phyloP scores from a whole-genome alignment of 2,888 invertebrate genomes.

The Drosophila macrospina region DNA sequence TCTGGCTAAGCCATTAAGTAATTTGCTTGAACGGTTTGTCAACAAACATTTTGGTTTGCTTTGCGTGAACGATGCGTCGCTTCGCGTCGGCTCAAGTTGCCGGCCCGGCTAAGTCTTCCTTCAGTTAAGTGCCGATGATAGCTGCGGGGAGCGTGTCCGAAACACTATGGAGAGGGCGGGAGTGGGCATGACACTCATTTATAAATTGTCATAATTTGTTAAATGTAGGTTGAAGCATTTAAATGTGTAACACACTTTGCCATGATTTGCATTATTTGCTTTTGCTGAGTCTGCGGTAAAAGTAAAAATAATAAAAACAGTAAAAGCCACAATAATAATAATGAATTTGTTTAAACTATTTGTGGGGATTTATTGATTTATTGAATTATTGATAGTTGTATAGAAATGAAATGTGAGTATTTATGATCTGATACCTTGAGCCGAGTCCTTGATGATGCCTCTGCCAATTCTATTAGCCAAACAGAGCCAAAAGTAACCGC shows the following conservation, averaged over 20 bases:
- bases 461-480: slow-evolving; percentile 44
- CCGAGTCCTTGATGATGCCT: slow-evolving; percentile 40
- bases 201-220: slow-evolving; percentile 73
- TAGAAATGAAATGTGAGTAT: not conserved
- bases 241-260: slow-evolving; percentile 70
- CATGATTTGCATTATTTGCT: slow-evolving; percentile 54
- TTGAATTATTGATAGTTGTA: not conserved
- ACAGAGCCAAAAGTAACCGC: slow-evolving; percentile 1
- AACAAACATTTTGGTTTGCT: slow-evolving; percentile 52
- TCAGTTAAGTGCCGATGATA: slow-evolving; percentile 26
- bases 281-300: slow-evolving; percentile 37
- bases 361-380: slow-evolving; percentile 5
- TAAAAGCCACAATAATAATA: slow-evolving; percentile 6
- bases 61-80: slow-evolving; percentile 29
- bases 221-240: slow-evolving; percentile 71
- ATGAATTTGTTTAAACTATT: not conserved
- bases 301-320: slow-evolving; percentile 37
- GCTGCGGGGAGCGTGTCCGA: slow-evolving; percentile 1
- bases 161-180: not conserved
- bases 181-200: slow-evolving; percentile 45
- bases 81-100: slow-evolving; percentile 47
- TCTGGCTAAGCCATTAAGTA: slow-evolving; percentile 72
- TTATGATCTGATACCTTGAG: slow-evolving; percentile 24
- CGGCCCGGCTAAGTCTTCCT: slow-evolving; percentile 38
- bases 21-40: slow-evolving; percentile 69